These are phyloP conservation scores for Rafetus swinhoei DNA, from an alignment of 2,113 vertebrate species.

Conservation along the genomic window DNA sequence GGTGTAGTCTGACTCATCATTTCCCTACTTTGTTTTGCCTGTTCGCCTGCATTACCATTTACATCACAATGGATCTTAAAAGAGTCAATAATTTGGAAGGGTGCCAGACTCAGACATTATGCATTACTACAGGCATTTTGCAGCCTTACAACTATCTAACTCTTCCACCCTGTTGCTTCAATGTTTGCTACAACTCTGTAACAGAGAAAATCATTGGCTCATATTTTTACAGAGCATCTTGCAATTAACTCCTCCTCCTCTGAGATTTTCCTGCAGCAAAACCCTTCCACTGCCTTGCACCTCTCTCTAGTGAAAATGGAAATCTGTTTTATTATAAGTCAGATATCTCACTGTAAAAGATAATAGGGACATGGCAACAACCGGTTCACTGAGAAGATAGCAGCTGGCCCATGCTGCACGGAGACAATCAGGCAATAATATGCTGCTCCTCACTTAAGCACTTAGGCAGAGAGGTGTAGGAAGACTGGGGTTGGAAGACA, in stretches of 20 bases:
- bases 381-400: neutral
- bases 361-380: neutral
- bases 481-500: neutral
- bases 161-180: slow-evolving; percentile 15
- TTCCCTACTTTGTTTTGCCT: slow-evolving; percentile 73
- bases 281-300: neutral
- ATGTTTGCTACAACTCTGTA: neutral
- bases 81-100: slow-evolving; percentile 49
- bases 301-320: neutral
- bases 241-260: neutral
- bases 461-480: neutral
- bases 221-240: neutral
- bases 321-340: neutral
- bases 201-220: slow-evolving; percentile 1
- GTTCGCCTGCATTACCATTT: slow-evolving; percentile 75
- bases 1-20: slow-evolving; percentile 73
- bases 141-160: neutral
- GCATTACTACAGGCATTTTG: slow-evolving; percentile 45
- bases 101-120: slow-evolving; percentile 46
- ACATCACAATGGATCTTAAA: slow-evolving; percentile 73
- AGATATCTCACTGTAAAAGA: neutral
- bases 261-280: neutral
- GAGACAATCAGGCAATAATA: neutral
- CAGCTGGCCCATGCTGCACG: neutral
- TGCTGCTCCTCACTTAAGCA: neutral